These are phyloP conservation scores for Drosophila tani DNA, from an alignment of 1,140 invertebrate genomes.

Conservation along the genomic window DNA sequence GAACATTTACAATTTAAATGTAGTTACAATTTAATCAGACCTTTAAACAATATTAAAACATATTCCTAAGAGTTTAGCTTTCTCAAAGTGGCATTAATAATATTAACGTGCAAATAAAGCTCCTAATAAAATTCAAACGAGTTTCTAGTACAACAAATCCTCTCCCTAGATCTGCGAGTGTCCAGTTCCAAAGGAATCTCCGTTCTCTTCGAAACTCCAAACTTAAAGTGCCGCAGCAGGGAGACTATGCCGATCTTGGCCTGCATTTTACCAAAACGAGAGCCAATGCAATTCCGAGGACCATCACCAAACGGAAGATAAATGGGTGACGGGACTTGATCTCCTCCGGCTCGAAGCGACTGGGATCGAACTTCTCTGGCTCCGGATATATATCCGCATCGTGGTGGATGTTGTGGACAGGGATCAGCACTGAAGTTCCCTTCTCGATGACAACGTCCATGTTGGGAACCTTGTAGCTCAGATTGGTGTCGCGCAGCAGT, in stretches of 20 bases:
- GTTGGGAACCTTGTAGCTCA: conserved; percentile 76
- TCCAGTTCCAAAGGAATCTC: conserved; percentile 46
- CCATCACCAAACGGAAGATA: conserved; percentile 91
- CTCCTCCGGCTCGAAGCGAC: conserved; percentile 86
- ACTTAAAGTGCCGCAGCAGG: conserved; percentile 84
- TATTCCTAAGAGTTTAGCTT: no score
- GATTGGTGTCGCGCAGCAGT: not conserved
- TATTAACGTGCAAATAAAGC: no score
- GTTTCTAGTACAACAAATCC: not conserved
- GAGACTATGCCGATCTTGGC: conserved; percentile 85
- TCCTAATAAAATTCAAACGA: no score
- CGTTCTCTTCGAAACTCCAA: conserved; percentile 53
- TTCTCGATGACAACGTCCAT: conserved; percentile 84
- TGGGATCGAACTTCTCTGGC: conserved; percentile 87
- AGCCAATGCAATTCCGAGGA: conserved; percentile 89
- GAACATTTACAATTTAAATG: no score
- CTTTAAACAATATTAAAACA: no score
- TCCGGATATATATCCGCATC: conserved; percentile 86
- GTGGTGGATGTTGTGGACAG: conserved; percentile 87
- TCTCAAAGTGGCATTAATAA: no score
- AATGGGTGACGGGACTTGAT: conserved; percentile 85
- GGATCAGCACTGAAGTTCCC: conserved; percentile 86
- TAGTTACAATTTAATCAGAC: no score
- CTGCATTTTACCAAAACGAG: conserved; percentile 86
- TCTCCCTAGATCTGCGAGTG: conserved; percentile 16